These are phyloP conservation scores for Listrodromus nycthemerus DNA, from an alignment of 2,888 invertebrate species.

Conservation along the genomic window DNA sequence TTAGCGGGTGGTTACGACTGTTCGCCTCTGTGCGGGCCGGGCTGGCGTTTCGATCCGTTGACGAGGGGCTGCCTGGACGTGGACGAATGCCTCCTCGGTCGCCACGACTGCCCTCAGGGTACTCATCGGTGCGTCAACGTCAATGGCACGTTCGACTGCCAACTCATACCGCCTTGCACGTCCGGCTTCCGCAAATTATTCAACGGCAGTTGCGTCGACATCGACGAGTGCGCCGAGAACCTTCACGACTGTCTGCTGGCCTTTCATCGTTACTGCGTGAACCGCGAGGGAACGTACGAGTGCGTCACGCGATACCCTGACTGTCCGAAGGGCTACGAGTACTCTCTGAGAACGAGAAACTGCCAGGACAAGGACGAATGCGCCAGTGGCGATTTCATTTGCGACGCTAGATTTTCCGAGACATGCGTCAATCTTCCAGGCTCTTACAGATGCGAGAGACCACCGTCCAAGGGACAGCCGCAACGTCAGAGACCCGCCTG, in stretches of 20 bases:
- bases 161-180: constrained; percentile 73
- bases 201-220: constrained; percentile 87
- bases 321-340: constrained; percentile 78
- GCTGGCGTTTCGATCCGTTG: constrained; percentile 77
- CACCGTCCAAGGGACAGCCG: constrained; percentile 54
- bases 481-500: constrained; percentile 77
- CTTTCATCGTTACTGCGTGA: constrained; percentile 83
- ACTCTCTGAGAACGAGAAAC: constrained; percentile 72
- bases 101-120: constrained; percentile 79
- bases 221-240: constrained; percentile 89
- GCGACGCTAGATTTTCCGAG: constrained; percentile 82
- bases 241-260: constrained; percentile 79
- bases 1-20: constrained; percentile 85
- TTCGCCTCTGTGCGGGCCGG: constrained; percentile 76
- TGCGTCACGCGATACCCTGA: constrained; percentile 82
- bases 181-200: constrained; percentile 79
- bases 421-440: constrained; percentile 86
- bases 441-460: constrained; percentile 83
- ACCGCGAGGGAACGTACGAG: constrained; percentile 84
- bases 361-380: constrained; percentile 87
- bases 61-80: constrained; percentile 85
- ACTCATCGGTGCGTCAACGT: constrained; percentile 76
- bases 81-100: constrained; percentile 87
- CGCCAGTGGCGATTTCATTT: constrained; percentile 79
- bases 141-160: constrained; percentile 78